phyloP scores from a whole-genome alignment of 2,113 vertebrate species.

The Gallinago paraguaiae region DNA sequence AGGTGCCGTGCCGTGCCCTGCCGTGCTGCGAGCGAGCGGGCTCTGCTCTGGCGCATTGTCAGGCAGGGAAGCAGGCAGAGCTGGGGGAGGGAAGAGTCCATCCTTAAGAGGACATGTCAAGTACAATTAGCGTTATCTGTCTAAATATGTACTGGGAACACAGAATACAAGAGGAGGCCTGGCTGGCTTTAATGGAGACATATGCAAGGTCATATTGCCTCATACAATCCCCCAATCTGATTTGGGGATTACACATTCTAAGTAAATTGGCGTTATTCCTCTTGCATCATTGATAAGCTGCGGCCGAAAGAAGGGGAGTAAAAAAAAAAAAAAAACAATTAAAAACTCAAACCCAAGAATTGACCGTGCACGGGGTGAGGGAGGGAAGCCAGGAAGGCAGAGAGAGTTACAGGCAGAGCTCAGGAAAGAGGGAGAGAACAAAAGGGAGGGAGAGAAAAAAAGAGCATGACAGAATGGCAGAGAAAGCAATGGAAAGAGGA shows the following conservation, averaged over 20 bases:
- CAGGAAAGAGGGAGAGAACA: not conserved
- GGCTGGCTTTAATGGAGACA: constrained; percentile 81
- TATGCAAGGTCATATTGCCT: constrained; percentile 87
- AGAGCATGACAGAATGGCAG: not conserved
- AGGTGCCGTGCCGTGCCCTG: not conserved
- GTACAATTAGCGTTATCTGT: constrained; percentile 84
- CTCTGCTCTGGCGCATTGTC: constrained; percentile 55
- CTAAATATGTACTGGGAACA: constrained; percentile 81
- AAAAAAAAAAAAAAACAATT: constrained; percentile 35
- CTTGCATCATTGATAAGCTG: constrained; percentile 86
- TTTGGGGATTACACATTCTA: constrained; percentile 89
- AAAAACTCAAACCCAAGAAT: constrained; percentile 51
- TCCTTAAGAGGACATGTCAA: constrained; percentile 81
- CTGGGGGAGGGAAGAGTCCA: constrained; percentile 73
- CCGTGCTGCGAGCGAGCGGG: not conserved
- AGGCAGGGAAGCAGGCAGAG: constrained; percentile 49
- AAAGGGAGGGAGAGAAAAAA: not conserved
- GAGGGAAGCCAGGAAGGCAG: not conserved
- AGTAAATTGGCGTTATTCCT: constrained; percentile 85
- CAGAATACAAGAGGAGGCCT: constrained; percentile 72
- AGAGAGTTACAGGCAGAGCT: not conserved
- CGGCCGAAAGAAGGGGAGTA: constrained; percentile 68
- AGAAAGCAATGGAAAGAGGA: not conserved
- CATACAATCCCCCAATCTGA: constrained; percentile 88
- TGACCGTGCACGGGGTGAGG: not conserved